Evolutionary conservation across 2,797 vertebrate genomes (phyloP).

Genomic region (Notolepis coatsorum): DNA sequence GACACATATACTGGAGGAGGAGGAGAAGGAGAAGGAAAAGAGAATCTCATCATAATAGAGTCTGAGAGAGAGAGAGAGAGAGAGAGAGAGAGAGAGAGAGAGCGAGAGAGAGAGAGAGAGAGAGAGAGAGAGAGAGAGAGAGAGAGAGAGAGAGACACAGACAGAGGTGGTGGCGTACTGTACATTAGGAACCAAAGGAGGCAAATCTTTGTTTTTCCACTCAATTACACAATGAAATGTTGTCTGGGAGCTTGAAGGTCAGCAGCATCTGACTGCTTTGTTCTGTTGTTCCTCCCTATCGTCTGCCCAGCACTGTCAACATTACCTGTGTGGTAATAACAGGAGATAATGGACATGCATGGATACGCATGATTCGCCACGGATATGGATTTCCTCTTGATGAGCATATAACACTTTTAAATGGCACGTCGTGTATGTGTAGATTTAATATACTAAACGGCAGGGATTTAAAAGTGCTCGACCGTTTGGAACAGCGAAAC

Average conservation of each 20-base stretch:
- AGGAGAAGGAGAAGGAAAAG: neutral
- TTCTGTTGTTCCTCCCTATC: constrained; percentile 2
- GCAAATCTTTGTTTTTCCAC: constrained; percentile 6
- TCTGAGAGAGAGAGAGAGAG: too few species aligned
- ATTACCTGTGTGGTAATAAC: constrained; percentile 2
- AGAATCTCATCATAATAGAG: neutral
- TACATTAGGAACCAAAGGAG: constrained; percentile 46
- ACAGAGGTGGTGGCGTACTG: neutral
- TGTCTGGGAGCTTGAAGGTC: constrained; percentile 20
- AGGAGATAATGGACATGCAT: neutral
- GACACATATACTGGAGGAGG: too few species aligned
- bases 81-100: too few species aligned
- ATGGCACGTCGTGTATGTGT: neutral
- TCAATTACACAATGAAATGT: constrained; percentile 23
- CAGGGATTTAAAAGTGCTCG: neutral
- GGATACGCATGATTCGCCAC: neutral
- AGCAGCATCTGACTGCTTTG: neutral
- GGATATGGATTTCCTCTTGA: constrained; percentile 19
- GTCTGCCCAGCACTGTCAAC: too few species aligned
- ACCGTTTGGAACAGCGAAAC: neutral
- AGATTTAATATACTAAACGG: constrained; percentile 30
- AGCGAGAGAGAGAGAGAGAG: too few species aligned
- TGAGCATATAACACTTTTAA: constrained; percentile 7
- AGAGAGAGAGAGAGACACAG: too few species aligned
- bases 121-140: too few species aligned